A percentile compares a stretch with the other conserved stretches of the same genome.
These are phyloP conservation scores for Agrochola litura DNA, from an alignment of 2,888 invertebrate genomes.

Conservation along the genomic window DNA sequence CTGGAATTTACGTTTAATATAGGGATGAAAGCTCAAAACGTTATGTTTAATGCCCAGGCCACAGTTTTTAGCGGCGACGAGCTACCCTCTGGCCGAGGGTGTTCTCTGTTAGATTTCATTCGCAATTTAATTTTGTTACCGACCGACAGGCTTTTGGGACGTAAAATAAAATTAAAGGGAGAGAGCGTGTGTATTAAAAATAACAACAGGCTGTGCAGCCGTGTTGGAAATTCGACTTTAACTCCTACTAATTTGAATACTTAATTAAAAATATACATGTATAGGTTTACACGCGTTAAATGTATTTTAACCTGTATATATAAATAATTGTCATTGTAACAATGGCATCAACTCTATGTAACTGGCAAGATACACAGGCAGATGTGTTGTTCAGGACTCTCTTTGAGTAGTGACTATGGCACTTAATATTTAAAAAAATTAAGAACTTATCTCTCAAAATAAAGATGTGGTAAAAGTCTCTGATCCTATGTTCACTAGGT, in stretches of 20 bases:
- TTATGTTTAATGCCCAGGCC: slow-evolving; percentile 70
- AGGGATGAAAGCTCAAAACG: slow-evolving; percentile 62
- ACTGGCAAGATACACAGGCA: neutral
- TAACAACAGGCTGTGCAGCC: slow-evolving; percentile 58
- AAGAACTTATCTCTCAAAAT: neutral
- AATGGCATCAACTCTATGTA: slow-evolving; percentile 1
- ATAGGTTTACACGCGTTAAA: slow-evolving; percentile 14
- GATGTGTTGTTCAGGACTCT: neutral
- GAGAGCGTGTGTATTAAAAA: slow-evolving; percentile 65
- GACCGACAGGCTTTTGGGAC: slow-evolving; percentile 75
- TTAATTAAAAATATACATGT: slow-evolving; percentile 26
- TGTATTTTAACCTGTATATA: slow-evolving; percentile 13
- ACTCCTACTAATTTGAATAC: slow-evolving; percentile 41
- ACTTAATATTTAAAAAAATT: neutral
- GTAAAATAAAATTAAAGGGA: slow-evolving; percentile 75
- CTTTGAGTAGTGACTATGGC: neutral
- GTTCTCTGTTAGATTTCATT: slow-evolving; percentile 74
- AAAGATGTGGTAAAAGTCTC: neutral
- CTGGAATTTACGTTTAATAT: slow-evolving; percentile 36
- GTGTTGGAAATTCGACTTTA: slow-evolving; percentile 37
- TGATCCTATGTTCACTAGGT: neutral
- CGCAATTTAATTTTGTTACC: slow-evolving; percentile 81
- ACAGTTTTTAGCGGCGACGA: slow-evolving; percentile 67
- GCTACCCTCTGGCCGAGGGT: slow-evolving; percentile 68
- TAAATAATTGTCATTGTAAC: slow-evolving; percentile 11